A percentile compares a stretch with the other conserved stretches of the same genome.
Conservation (phyloP, 1,140 invertebrate genomes). For the Drosophila varians region DNA sequence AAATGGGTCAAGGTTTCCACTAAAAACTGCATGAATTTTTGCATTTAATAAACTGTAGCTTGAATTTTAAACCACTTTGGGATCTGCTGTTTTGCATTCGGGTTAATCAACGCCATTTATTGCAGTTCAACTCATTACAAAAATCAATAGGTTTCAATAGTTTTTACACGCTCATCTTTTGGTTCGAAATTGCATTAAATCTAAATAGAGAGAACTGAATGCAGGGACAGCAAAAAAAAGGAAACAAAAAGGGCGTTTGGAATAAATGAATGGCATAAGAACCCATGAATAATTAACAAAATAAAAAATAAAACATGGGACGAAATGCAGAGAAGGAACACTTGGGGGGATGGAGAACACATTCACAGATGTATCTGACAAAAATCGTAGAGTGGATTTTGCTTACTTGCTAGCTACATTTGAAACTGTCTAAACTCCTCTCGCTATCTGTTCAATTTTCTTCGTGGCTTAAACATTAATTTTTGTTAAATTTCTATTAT, state of each 20-base stretch:
- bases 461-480: conserved; percentile 45
- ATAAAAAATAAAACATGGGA: conserved; percentile 20
- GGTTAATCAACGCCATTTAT: conserved; percentile 73
- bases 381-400: conserved; percentile 37
- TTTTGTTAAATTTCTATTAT: conserved; percentile 46
- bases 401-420: conserved; percentile 68
- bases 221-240: conserved; percentile 53
- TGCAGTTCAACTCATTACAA: conserved; percentile 59
- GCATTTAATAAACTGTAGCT: conserved; percentile 61
- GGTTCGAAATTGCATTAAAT: conserved; percentile 32
- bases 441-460: conserved; percentile 6
- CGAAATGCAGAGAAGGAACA: conserved; percentile 22
- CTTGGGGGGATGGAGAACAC: conserved; percentile 5
- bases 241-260: conserved; percentile 16
- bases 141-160: conserved; percentile 43
- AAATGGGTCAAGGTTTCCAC: conserved; percentile 8
- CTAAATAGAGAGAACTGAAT: conserved; percentile 47
- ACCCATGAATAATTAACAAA: conserved; percentile 29
- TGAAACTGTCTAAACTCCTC: conserved; percentile 28
- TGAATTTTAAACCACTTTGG: conserved; percentile 25
- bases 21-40: conserved; percentile 34
- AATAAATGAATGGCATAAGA: conserved; percentile 31
- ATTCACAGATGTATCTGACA: conserved; percentile 4
- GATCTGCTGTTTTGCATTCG: conserved; percentile 69
- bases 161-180: conserved; percentile 17